phyloP scores from a whole-genome alignment of 2,888 invertebrate species.

The Stegophylla sp. region DNA sequence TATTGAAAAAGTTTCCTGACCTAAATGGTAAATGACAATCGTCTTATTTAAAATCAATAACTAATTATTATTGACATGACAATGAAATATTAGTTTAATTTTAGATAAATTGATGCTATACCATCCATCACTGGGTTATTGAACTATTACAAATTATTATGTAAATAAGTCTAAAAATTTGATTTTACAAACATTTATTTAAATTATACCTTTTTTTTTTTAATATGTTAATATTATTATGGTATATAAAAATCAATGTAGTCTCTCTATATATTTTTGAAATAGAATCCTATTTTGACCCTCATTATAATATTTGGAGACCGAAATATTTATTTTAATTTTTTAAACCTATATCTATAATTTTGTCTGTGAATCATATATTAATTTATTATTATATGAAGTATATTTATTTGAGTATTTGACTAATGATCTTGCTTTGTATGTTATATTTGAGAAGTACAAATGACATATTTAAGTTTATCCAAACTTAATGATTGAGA shows the following conservation, averaged over 20 bases:
- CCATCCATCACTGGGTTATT: not conserved
- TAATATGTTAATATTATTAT: not conserved
- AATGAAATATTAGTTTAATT: not conserved
- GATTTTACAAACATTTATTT: not conserved
- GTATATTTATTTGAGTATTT: no score
- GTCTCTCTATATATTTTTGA: not conserved
- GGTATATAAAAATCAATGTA: slow-evolving; percentile 11
- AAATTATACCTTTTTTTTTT: not conserved
- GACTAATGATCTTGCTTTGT: not conserved
- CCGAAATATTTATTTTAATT: not conserved
- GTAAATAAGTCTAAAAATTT: not conserved
- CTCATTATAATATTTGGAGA: not conserved
- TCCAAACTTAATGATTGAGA: not conserved
- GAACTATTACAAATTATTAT: not conserved
- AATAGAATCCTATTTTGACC: slow-evolving; percentile 11
- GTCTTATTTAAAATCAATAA: not conserved
- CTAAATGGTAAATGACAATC: no score
- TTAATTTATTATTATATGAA: not conserved
- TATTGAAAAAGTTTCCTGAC: no score
- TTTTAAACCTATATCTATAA: not conserved
- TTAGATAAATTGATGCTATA: not conserved
- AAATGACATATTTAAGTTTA: not conserved
- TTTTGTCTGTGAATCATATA: no score
- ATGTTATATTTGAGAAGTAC: not conserved
- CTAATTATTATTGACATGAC: not conserved